Base-by-base conservation (phyloP, 2,113 vertebrate genomes). In the Brachypteracias leptosomus region DNA sequence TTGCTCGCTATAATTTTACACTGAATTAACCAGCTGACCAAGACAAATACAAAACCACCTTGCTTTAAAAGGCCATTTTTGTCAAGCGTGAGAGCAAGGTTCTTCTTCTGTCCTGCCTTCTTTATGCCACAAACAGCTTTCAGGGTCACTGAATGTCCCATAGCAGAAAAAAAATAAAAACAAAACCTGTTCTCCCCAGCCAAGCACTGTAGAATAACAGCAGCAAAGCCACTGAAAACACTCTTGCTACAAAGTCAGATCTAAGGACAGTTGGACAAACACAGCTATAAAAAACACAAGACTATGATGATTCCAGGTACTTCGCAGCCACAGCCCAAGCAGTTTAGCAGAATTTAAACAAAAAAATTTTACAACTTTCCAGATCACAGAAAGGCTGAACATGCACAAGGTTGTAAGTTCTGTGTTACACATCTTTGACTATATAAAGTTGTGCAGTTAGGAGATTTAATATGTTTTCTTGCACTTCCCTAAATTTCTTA, bases 121-220 rank as follows among this genome's bases (percentile, higher is more conserved):
- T 76, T 85, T 35, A 58, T 15, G 67, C 46, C 42, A 74, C 63
- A 73, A 93, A 88, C 51, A 94, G 90, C 88, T 93, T 96, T 94
- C 93, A 77, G 78, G 66, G 72, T 95, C 89, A 94, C 63, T 36
- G 61, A 59, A 29, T 36, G 36, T 71, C 65, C 59, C 72, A 49
- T 0, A 65, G 68, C 35, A 77, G 65, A 86, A 33, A 42, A 36
- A 82, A 77, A n/a, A n/a, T n/a, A n/a, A n/a, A n/a, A n/a, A n/a
- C n/a, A n/a, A 33, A 51, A 31, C 5, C 10, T 16, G 13, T 7
- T 33, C 33, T 83, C 31, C 7, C 26, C 54, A 62, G 67, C 8
- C 36, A 67, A 70, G 42, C 26, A 25, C 21, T 40, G 18, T 7
- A 66, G 22, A 96, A 76, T 0, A 73, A 29, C n/a, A 66, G 46